Evolutionary conservation across 2,888 invertebrate genomes (phyloP).

Genomic region (Stenolophus ochropezus): DNA sequence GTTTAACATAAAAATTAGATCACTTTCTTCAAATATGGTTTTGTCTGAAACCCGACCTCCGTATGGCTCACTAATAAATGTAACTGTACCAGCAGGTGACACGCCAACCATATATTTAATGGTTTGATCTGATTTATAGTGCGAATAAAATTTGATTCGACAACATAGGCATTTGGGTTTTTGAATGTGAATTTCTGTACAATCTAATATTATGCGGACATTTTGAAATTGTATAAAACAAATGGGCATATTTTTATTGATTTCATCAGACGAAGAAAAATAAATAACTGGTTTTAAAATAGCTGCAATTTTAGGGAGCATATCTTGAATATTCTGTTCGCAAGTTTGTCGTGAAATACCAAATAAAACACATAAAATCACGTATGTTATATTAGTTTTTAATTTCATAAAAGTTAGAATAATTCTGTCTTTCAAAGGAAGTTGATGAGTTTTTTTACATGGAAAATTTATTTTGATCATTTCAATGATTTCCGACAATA

Average conservation of each 20-base stretch:
- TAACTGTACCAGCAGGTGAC: not conserved
- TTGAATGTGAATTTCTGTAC: not conserved
- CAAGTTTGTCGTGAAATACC: too few species aligned
- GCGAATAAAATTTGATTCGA: not conserved
- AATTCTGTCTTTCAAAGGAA: too few species aligned
- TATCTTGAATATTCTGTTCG: too few species aligned
- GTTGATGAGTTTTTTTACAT: too few species aligned
- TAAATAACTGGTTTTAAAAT: too few species aligned
- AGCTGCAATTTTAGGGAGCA: too few species aligned
- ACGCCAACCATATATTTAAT: not conserved
- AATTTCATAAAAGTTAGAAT: too few species aligned
- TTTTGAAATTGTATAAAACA: not conserved
- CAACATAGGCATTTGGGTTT: not conserved
- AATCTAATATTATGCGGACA: slow-evolving; percentile 4
- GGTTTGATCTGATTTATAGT: not conserved
- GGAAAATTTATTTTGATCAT: too few species aligned
- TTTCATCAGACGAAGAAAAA: not conserved
- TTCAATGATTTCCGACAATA: too few species aligned
- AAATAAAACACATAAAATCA: too few species aligned
- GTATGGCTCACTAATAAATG: not conserved
- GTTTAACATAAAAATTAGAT: not conserved
- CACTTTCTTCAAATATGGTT: not conserved
- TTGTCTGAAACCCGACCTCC: not conserved
- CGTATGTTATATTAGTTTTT: too few species aligned
- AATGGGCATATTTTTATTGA: not conserved